Conservation (phyloP, 2,113 vertebrate species). For the pig (Sus scrofa) region T2T-Sscrofa CM000817.6:112782001-112782500, state of each 20-base stretch:
- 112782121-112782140: background rate
- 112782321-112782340: background rate
- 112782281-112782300: background rate
- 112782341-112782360: background rate
- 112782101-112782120: background rate
- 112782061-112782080: background rate
- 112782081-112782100: background rate
- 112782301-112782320: background rate
- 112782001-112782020: accelerated
- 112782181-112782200: background rate
- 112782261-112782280: background rate
- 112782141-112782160: background rate
- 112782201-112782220: background rate
- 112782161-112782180: background rate
- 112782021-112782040: background rate
- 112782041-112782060: background rate
- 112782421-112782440: too few relatives aligned
- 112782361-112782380: too few relatives aligned
- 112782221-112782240: background rate
- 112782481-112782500: too few relatives aligned
- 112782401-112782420: too few relatives aligned
- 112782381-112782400: too few relatives aligned
- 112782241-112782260: background rate
- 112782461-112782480: too few relatives aligned
- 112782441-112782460: too few relatives aligned